phyloP scores from a whole-genome alignment of 2,113 vertebrate species.

The Pangasianodon hypophthalmus region DNA sequence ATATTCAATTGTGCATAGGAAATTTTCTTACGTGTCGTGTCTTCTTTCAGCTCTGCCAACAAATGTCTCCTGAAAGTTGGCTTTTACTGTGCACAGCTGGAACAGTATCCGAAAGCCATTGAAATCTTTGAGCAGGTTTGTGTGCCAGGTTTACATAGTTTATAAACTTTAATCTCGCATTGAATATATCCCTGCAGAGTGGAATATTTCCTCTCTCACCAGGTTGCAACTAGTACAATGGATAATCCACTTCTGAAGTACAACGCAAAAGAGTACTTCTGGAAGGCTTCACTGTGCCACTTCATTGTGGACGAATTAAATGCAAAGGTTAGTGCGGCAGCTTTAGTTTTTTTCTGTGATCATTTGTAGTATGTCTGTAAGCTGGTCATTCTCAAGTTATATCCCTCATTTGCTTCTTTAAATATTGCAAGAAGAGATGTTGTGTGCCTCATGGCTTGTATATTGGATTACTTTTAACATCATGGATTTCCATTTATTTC shows the following conservation, averaged over 20 bases:
- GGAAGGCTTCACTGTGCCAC: slow-evolving; percentile 96
- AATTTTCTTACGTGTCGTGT: slow-evolving; percentile 19
- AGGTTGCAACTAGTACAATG: slow-evolving; percentile 96
- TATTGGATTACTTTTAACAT: neutral
- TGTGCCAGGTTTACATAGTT: slow-evolving; percentile 5
- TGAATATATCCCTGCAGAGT: neutral
- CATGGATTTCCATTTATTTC: neutral
- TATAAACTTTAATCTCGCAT: neutral
- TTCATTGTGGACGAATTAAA: slow-evolving; percentile 98
- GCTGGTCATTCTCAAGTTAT: neutral
- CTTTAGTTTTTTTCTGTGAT: neutral
- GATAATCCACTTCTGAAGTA: slow-evolving; percentile 97
- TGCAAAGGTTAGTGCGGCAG: slow-evolving; percentile 81
- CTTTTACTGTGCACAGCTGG: slow-evolving; percentile 91
- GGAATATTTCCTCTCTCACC: slow-evolving; percentile 7
- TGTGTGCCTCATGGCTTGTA: neutral
- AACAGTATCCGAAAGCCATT: slow-evolving; percentile 94
- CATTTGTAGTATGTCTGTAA: neutral
- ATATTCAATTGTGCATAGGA: neutral
- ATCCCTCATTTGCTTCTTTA: neutral
- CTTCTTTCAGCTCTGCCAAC: slow-evolving; percentile 84
- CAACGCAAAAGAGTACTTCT: slow-evolving; percentile 98
- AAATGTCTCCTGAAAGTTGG: slow-evolving; percentile 98
- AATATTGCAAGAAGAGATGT: neutral
- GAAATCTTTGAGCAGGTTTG: slow-evolving; percentile 97